Evolutionary conservation across 2,888 invertebrate genomes (phyloP).

Genomic region (Sylvicola fuscatus): DNA sequence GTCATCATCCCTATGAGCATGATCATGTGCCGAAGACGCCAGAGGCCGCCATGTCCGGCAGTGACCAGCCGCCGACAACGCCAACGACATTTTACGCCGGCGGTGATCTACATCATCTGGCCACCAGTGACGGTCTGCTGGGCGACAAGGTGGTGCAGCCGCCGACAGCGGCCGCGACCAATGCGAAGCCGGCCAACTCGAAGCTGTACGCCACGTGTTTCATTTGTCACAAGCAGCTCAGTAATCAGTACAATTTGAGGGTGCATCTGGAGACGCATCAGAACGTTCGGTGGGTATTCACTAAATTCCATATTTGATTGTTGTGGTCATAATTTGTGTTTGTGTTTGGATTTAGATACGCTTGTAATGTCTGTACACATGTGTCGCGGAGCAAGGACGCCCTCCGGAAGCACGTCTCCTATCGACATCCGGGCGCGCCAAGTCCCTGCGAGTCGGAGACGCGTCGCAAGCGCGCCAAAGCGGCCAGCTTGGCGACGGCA

Average conservation of each 20-base stretch:
- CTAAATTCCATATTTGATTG: neutral
- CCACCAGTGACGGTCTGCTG: neutral
- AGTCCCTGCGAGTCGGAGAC: constrained; percentile 25
- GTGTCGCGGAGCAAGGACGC: constrained; percentile 76
- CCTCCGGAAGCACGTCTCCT: constrained; percentile 71
- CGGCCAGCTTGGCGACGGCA: constrained; percentile 1
- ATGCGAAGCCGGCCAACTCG: constrained; percentile 16
- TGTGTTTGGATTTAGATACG: constrained; percentile 33
- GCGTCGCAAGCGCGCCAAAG: constrained; percentile 23
- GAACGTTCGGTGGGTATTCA: constrained; percentile 39
- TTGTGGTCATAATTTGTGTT: neutral
- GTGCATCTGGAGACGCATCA: constrained; percentile 85
- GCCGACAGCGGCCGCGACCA: neutral
- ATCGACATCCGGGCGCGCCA: constrained; percentile 46
- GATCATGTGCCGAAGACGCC: constrained; percentile 5
- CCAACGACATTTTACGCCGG: neutral
- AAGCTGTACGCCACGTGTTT: constrained; percentile 51
- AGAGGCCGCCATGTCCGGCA: neutral
- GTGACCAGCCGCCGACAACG: neutral
- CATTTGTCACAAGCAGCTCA: constrained; percentile 70
- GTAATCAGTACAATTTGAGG: constrained; percentile 75
- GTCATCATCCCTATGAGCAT: constrained; percentile 1
- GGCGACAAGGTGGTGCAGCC: neutral
- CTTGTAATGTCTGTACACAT: constrained; percentile 70
- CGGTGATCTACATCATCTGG: neutral